These are phyloP conservation scores for Ostrea denselamellosa DNA, from an alignment of 1,140 invertebrate species.

Conservation along the genomic window DNA sequence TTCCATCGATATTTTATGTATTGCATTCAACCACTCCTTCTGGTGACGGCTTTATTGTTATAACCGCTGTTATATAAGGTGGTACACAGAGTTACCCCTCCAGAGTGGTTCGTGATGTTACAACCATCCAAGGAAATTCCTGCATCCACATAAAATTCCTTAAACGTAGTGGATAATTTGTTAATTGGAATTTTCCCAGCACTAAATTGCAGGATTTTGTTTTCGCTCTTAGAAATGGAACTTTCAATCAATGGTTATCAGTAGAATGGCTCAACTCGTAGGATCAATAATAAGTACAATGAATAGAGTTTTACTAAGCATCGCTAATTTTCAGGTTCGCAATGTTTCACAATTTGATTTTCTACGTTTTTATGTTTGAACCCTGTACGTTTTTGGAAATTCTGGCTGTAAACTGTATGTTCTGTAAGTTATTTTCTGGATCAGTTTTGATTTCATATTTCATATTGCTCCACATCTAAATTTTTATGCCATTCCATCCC, in stretches of 20 bases:
- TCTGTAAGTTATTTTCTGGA: neutral
- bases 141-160: no score
- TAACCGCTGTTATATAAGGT: no score
- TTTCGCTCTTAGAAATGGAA: no score
- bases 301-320: neutral
- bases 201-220: no score
- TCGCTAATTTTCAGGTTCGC: neutral
- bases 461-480: neutral
- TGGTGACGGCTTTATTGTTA: no score
- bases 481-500: conserved; percentile 39
- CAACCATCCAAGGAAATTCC: neutral
- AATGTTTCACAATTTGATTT: conserved; percentile 3
- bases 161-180: no score
- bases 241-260: no score
- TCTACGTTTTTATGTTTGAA: neutral
- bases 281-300: neutral
- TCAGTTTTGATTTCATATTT: neutral
- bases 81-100: no score
- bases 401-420: neutral
- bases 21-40: no score
- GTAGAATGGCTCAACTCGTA: neutral
- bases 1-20: no score
- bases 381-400: conserved; percentile 35
- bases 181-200: no score
- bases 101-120: no score